phyloP scores from a whole-genome alignment of 1,140 invertebrate genomes.

The Andricus grossulariae region DNA sequence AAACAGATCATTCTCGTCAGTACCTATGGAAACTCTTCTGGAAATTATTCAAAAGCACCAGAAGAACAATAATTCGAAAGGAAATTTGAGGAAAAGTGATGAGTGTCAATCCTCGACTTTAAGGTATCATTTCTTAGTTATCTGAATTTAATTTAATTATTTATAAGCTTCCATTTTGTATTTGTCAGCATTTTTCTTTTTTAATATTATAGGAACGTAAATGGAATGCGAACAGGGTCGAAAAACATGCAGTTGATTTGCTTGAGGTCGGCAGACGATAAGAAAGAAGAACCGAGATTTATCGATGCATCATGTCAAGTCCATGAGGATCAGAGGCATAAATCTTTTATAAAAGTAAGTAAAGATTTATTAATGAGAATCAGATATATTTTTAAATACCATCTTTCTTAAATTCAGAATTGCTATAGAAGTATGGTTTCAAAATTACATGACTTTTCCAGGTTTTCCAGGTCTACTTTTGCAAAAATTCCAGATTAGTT shows the following conservation, averaged over 20 bases:
- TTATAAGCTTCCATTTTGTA: too few species aligned
- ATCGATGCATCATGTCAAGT: slow-evolving; percentile 61
- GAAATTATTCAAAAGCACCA: slow-evolving; percentile 55
- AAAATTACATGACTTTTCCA: too few species aligned
- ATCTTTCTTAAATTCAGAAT: too few species aligned
- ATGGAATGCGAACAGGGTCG: slow-evolving; percentile 30
- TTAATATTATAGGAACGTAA: neutral
- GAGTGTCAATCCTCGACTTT: neutral
- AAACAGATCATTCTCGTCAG: slow-evolving; percentile 33
- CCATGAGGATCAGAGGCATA: slow-evolving; percentile 40
- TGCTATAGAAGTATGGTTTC: too few species aligned
- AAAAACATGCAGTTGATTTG: slow-evolving; percentile 64
- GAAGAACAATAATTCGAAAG: slow-evolving; percentile 2
- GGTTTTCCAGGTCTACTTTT: too few species aligned
- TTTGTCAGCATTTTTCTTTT: too few species aligned
- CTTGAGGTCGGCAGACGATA: slow-evolving; percentile 51
- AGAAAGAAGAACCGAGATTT: slow-evolving; percentile 38
- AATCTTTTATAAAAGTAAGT: slow-evolving; percentile 18
- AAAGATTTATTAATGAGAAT: too few species aligned
- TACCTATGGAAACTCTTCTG: slow-evolving; percentile 46
- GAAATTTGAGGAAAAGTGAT: slow-evolving; percentile 22
- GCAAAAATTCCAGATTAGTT: too few species aligned
- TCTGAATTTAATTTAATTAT: too few species aligned
- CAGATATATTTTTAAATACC: too few species aligned
- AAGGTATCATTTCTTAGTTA: neutral